These are phyloP conservation scores for Lasioglossum calceatum DNA, from an alignment of 2,888 invertebrate genomes.

Conservation along the genomic window DNA sequence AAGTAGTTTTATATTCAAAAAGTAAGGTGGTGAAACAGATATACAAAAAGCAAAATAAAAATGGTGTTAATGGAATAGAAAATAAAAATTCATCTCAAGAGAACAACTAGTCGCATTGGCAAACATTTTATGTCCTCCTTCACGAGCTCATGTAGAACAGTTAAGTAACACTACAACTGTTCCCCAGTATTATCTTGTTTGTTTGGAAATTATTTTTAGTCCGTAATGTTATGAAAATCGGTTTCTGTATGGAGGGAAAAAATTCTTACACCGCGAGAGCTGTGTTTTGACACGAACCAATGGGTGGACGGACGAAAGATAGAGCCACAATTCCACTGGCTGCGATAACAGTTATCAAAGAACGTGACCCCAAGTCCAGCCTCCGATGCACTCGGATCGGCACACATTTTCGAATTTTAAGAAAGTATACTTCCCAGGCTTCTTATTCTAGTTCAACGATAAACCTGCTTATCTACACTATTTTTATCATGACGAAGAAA, in stretches of 20 bases:
- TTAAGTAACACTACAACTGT: too few relatives aligned
- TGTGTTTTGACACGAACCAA: neutral
- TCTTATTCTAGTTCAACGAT: too few relatives aligned
- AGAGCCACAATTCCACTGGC: neutral
- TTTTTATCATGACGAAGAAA: too few relatives aligned
- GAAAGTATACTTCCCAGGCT: neutral
- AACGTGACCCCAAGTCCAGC: conserved; percentile 43
- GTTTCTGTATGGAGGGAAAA: neutral
- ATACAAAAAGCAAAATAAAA: too few relatives aligned
- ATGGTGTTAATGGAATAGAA: neutral
- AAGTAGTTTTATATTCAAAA: too few relatives aligned
- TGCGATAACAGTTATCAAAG: conserved; percentile 50
- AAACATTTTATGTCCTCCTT: neutral
- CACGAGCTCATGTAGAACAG: too few relatives aligned
- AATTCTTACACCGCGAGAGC: neutral
- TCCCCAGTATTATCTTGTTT: neutral
- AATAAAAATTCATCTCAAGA: neutral
- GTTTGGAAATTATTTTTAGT: neutral
- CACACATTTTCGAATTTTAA: neutral
- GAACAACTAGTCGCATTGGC: neutral
- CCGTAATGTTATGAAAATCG: neutral
- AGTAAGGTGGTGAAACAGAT: too few relatives aligned
- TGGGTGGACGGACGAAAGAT: neutral
- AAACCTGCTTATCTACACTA: too few relatives aligned
- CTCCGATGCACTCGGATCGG: conserved; percentile 38